Percentiles rank a stretch among this genome's conserved stretches.
Conservation (phyloP, 2,888 invertebrate genomes). For the Colletes collaris region DNA sequence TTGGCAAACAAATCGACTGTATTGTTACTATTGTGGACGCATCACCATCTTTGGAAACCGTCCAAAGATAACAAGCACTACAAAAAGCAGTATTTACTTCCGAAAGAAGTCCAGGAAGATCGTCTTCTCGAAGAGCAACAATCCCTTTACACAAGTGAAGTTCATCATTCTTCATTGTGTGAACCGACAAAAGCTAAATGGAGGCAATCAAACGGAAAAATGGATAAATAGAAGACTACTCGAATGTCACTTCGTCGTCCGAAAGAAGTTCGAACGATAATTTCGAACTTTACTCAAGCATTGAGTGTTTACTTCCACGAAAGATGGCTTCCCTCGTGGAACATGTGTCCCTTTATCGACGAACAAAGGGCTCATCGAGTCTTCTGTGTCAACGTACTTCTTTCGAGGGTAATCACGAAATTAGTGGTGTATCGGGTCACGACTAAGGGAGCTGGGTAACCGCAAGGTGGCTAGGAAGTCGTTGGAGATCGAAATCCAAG, state of each 20-base stretch:
- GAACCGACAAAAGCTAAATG: too few relatives aligned
- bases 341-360: constrained; percentile 23
- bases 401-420: constrained; percentile 68
- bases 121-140: too few relatives aligned
- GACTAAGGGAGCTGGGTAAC: constrained; percentile 59
- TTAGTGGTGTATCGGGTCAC: constrained; percentile 69
- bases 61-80: too few relatives aligned
- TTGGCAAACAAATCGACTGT: too few relatives aligned
- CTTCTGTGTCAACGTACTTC: constrained; percentile 54
- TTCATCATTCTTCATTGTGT: too few relatives aligned
- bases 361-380: constrained; percentile 35
- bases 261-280: neutral
- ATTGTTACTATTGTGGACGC: too few relatives aligned
- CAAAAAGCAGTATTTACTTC: too few relatives aligned
- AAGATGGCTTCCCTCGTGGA: constrained; percentile 6
- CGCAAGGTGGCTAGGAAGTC: constrained; percentile 62
- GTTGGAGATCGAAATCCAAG: constrained; percentile 60
- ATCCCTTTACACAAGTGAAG: too few relatives aligned
- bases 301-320: neutral
- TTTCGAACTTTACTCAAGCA: neutral
- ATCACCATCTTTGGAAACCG: too few relatives aligned
- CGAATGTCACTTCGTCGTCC: neutral
- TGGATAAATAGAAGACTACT: neutral
- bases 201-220: neutral
- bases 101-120: too few relatives aligned